Evolutionary conservation across 2,113 vertebrate species (phyloP).

Genomic region (Electrona antarctica): DNA sequence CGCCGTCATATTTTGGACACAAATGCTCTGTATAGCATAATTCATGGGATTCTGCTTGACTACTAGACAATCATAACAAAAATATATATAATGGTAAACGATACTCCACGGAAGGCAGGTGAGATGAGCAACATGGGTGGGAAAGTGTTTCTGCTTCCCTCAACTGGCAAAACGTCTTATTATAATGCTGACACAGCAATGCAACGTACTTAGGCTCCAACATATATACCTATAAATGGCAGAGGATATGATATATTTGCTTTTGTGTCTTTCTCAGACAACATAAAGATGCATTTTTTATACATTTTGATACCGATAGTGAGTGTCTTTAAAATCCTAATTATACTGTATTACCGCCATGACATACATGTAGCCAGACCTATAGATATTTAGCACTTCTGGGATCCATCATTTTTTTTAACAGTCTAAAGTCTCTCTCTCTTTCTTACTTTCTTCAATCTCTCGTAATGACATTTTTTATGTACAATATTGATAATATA

Average conservation of each 20-base stretch:
- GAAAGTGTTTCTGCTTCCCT: constrained; percentile 6
- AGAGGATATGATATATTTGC: constrained; percentile 61
- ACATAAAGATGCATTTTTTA: constrained; percentile 67
- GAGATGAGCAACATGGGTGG: constrained; percentile 22
- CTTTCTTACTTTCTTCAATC: constrained; percentile 56
- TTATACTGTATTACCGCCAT: constrained; percentile 38
- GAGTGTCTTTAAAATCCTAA: constrained; percentile 67
- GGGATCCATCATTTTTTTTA: constrained; percentile 67
- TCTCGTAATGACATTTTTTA: constrained; percentile 80
- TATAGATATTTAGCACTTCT: constrained; percentile 73
- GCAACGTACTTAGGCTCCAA: constrained; percentile 19
- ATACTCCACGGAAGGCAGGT: constrained; percentile 6
- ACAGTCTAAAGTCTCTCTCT: constrained; percentile 76
- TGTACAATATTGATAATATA: constrained; percentile 84
- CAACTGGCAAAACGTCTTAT: constrained; percentile 6
- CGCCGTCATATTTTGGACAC: constrained; percentile 6
- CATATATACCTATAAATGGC: constrained; percentile 29
- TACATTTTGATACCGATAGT: constrained; percentile 67
- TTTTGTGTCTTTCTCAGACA: constrained; percentile 62
- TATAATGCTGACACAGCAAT: constrained; percentile 30
- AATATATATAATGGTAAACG: neutral
- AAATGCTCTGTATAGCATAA: constrained; percentile 6
- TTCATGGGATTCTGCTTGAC: neutral
- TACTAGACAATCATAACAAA: neutral
- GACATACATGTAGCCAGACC: constrained; percentile 51